phyloP scores from a whole-genome alignment of 1,140 invertebrate species.

The Cylas formicarius region DNA sequence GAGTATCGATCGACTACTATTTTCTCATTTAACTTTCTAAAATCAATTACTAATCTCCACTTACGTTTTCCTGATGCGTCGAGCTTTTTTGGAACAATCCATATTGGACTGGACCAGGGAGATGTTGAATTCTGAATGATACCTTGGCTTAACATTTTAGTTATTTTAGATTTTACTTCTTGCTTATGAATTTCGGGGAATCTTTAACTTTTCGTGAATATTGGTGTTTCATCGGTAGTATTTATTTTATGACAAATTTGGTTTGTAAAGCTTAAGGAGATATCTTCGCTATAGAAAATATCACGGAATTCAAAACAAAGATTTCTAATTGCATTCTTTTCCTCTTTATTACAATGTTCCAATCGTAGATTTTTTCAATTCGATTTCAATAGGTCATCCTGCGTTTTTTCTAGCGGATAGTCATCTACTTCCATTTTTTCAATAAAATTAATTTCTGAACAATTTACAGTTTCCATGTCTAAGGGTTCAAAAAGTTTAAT shows the following conservation, averaged over 20 bases:
- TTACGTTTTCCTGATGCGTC: slow-evolving; percentile 12
- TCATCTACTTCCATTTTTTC: too few species aligned
- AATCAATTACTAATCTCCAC: slow-evolving; percentile 3
- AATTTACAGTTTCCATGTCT: too few species aligned
- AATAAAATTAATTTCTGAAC: too few species aligned
- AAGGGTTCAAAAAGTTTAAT: too few species aligned
- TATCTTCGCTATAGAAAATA: too few species aligned
- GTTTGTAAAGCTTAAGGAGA: not conserved
- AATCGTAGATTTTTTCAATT: too few species aligned
- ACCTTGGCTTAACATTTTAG: slow-evolving; percentile 25
- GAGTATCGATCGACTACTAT: slow-evolving; percentile 1
- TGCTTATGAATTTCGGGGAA: slow-evolving; percentile 32
- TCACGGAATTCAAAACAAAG: too few species aligned
- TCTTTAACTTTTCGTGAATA: slow-evolving; percentile 35
- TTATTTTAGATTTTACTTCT: slow-evolving; percentile 35
- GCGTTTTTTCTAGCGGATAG: too few species aligned
- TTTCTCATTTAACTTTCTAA: slow-evolving; percentile 2
- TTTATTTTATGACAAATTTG: slow-evolving; percentile 27
- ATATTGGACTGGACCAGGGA: slow-evolving; percentile 41
- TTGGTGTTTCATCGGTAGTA: slow-evolving; percentile 27
- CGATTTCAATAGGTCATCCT: too few species aligned
- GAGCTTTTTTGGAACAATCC: slow-evolving; percentile 31
- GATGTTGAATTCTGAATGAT: slow-evolving; percentile 35
- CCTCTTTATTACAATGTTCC: too few species aligned
- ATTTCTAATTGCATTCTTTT: too few species aligned